These are phyloP conservation scores for Nysson spinosus DNA, from an alignment of 2,888 invertebrate species.

Conservation along the genomic window DNA sequence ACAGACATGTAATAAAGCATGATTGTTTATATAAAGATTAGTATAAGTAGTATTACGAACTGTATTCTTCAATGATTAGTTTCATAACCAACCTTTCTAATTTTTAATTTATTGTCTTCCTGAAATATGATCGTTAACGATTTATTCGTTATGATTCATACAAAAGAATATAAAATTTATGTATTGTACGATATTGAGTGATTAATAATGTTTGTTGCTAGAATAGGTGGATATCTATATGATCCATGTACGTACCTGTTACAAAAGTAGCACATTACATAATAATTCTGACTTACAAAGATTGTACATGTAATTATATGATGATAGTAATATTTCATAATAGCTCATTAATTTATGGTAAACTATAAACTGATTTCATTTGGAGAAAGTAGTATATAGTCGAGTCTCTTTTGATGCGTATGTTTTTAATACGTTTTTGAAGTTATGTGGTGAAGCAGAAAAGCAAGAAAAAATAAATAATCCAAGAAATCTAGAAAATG, in stretches of 20 bases:
- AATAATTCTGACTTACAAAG: slow-evolving; percentile 50
- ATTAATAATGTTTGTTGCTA: slow-evolving; percentile 37
- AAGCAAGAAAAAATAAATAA: slow-evolving; percentile 7
- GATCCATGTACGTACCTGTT: slow-evolving; percentile 69
- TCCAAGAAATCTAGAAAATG: slow-evolving; percentile 32
- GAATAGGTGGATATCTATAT: slow-evolving; percentile 48
- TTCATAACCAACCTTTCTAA: slow-evolving; percentile 31
- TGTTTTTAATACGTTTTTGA: too few relatives aligned
- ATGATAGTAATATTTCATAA: slow-evolving; percentile 22
- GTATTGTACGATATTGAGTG: slow-evolving; percentile 22
- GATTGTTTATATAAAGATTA: slow-evolving; percentile 47
- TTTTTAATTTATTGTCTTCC: slow-evolving; percentile 25
- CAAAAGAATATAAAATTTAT: slow-evolving; percentile 14
- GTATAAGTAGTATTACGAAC: slow-evolving; percentile 22
- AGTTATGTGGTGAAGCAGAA: too few relatives aligned
- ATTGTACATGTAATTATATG: slow-evolving; percentile 45
- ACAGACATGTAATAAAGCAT: slow-evolving; percentile 41
- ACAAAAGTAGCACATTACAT: slow-evolving; percentile 69
- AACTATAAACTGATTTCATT: slow-evolving; percentile 39
- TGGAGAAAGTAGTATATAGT: slow-evolving; percentile 18
- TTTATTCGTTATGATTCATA: slow-evolving; percentile 11
- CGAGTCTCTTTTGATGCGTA: too few relatives aligned
- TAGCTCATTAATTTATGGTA: slow-evolving; percentile 37
- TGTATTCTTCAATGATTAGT: slow-evolving; percentile 29
- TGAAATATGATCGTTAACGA: neutral